Evolutionary conservation across 53 echinoderm and acorn worm species (phyloP).

Genomic region (Holothuria scabra): DNA sequence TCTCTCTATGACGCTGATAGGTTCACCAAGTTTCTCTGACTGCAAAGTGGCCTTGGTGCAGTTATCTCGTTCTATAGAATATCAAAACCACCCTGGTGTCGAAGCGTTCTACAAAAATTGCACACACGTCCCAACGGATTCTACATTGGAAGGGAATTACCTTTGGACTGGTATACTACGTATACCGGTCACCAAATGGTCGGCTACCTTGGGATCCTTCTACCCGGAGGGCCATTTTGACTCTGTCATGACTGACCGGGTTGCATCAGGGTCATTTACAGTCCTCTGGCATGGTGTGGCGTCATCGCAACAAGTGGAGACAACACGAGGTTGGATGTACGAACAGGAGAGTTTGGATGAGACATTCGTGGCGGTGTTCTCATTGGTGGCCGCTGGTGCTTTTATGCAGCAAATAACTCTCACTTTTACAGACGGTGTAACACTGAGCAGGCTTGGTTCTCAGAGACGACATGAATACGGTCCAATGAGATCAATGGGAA

Average conservation of each 20-base stretch:
- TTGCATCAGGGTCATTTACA: background rate
- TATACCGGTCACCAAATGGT: slow-evolving; percentile 15
- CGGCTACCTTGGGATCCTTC: background rate
- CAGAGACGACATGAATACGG: slow-evolving; percentile 46
- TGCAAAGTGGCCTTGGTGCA: background rate
- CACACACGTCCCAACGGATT: background rate
- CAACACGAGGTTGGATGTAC: slow-evolving; percentile 44
- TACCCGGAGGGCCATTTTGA: slow-evolving; percentile 12
- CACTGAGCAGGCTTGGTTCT: slow-evolving; percentile 23
- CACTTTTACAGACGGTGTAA: slow-evolving; percentile 19
- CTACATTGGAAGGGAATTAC: background rate
- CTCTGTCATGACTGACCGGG: slow-evolving; percentile 13
- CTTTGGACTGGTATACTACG: slow-evolving; percentile 30
- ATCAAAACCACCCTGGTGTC: background rate
- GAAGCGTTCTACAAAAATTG: background rate
- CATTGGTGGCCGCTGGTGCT: background rate
- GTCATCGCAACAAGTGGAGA: slow-evolving; percentile 15
- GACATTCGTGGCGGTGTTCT: background rate
- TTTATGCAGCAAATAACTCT: slow-evolving; percentile 31
- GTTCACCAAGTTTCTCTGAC: slow-evolving; percentile 17
- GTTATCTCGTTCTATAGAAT: background rate
- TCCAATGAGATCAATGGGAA: slow-evolving; percentile 14
- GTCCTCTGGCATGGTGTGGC: background rate
- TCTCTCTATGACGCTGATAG: background rate
- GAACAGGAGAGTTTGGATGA: background rate